phyloP scores from a whole-genome alignment of 1,140 invertebrate species.

The Drosophila asahinai region DNA sequence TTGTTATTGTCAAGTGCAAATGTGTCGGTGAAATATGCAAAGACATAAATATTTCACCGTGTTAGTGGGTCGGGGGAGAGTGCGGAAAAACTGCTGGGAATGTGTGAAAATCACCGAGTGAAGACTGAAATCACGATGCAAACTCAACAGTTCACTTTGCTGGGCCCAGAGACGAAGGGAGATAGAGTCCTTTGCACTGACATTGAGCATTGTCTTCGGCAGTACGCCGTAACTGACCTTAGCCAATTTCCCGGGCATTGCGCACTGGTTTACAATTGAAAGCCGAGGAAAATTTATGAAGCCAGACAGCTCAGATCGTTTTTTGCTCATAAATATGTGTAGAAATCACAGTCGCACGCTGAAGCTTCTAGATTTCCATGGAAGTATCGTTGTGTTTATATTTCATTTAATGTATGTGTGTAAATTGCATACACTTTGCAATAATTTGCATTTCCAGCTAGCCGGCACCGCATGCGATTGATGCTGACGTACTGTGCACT shows the following conservation, averaged over 20 bases:
- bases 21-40: slow-evolving; percentile 79
- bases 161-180: not conserved
- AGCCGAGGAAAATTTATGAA: slow-evolving; percentile 27
- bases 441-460: slow-evolving; percentile 60
- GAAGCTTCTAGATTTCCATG: slow-evolving; percentile 47
- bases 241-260: slow-evolving; percentile 61
- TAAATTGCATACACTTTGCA: slow-evolving; percentile 66
- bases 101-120: slow-evolving; percentile 54
- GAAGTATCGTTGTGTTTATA: slow-evolving; percentile 38
- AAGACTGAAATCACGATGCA: slow-evolving; percentile 39
- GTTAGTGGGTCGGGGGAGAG: slow-evolving; percentile 9
- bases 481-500: not conserved
- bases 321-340: slow-evolving; percentile 15
- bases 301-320: slow-evolving; percentile 18
- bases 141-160: slow-evolving; percentile 14
- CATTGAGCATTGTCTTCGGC: slow-evolving; percentile 26
- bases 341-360: slow-evolving; percentile 21
- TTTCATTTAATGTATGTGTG: slow-evolving; percentile 53
- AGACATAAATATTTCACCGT: slow-evolving; percentile 80
- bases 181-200: slow-evolving; percentile 9
- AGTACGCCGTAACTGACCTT: slow-evolving; percentile 58
- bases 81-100: slow-evolving; percentile 62
- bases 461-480: slow-evolving; percentile 31
- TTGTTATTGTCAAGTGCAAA: slow-evolving; percentile 82
- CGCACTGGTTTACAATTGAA: slow-evolving; percentile 36